A percentile compares a stretch with the other conserved stretches of the same genome.
Evolutionary conservation across 2,797 vertebrate genomes (phyloP).

Genomic region (Limosa lapponica): DNA sequence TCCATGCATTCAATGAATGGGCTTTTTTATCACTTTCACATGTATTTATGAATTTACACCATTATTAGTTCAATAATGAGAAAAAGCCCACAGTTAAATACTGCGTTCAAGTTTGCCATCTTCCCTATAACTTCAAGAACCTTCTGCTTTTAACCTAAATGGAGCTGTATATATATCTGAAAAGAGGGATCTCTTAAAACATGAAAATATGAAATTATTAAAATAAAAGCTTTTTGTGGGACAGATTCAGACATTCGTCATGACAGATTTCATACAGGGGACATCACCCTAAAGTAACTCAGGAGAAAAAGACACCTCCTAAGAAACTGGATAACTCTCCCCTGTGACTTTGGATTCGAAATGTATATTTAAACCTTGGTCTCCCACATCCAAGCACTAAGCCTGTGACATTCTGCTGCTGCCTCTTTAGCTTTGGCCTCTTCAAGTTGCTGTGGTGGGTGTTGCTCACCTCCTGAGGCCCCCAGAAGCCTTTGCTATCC

Average conservation of each 20-base stretch:
- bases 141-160: background rate
- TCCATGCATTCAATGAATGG: background rate
- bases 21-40: background rate
- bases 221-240: background rate
- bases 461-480: background rate
- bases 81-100: background rate
- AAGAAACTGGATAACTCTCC: background rate
- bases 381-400: rapidly evolving
- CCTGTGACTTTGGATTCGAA: background rate
- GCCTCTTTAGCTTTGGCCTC: background rate
- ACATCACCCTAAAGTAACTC: background rate
- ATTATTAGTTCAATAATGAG: background rate
- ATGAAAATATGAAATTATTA: background rate
- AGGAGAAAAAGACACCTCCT: background rate
- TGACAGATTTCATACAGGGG: background rate
- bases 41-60: background rate
- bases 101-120: background rate
- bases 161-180: background rate
- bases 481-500: background rate
- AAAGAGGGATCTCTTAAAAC: background rate
- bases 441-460: background rate
- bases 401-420: background rate
- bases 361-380: background rate
- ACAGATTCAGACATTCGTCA: background rate
- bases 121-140: background rate